phyloP scores from a whole-genome alignment of 2,113 vertebrate species.

The Macrotus californicus region DNA sequence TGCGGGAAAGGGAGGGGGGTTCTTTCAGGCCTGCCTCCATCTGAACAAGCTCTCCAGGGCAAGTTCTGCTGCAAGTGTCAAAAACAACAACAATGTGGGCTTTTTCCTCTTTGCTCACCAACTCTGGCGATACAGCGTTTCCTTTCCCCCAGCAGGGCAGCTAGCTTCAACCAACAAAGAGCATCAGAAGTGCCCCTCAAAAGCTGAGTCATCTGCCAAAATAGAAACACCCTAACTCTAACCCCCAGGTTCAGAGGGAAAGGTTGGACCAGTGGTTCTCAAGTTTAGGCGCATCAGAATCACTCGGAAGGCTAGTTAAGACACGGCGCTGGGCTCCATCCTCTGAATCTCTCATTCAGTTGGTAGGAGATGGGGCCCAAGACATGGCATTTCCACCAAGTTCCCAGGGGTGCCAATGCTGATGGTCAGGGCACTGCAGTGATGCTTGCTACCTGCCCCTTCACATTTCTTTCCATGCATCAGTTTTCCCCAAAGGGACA shows the following conservation, averaged over 20 bases:
- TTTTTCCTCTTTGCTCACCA: not conserved
- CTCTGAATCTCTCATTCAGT: not conserved
- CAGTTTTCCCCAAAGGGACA: not conserved
- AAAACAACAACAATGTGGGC: slow-evolving; percentile 11
- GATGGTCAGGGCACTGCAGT: not conserved
- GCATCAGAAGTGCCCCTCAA: slow-evolving; percentile 9
- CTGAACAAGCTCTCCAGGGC: slow-evolving; percentile 43
- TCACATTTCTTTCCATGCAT: not conserved
- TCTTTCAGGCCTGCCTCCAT: not conserved
- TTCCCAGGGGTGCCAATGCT: not conserved
- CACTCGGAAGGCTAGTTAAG: not conserved
- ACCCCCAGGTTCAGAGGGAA: not conserved
- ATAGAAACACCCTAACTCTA: not conserved
- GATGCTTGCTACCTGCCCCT: not conserved
- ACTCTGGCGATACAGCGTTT: slow-evolving; percentile 14
- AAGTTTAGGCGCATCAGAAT: not conserved
- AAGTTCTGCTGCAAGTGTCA: not conserved
- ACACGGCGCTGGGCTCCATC: not conserved
- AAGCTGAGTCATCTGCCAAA: slow-evolving; percentile 30
- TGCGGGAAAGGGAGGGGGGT: not conserved
- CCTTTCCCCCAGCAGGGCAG: not conserved
- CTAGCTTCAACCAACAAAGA: not conserved
- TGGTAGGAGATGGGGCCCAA: not conserved
- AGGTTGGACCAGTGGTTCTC: not conserved
- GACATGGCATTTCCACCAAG: not conserved